Evolutionary conservation across 2,888 invertebrate species (phyloP).

Genomic region (Taenaris catops): DNA sequence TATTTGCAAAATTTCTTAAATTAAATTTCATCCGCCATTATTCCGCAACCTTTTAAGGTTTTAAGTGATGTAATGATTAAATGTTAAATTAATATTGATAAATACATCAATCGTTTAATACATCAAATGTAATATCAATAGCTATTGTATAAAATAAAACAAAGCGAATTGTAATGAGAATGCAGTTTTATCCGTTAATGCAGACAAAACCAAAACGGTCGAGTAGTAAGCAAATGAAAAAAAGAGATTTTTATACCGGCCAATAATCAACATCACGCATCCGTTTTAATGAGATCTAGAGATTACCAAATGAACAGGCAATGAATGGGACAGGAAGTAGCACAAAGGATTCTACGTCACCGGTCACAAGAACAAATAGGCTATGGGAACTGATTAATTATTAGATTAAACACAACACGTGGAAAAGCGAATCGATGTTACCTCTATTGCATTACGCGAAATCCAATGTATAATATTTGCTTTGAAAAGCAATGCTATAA

Average conservation of each 20-base stretch:
- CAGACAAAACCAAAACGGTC: conserved; percentile 27
- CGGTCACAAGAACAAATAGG: conserved; percentile 35
- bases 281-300: conserved; percentile 40
- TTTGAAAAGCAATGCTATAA: too few species aligned
- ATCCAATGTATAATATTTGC: too few species aligned
- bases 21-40: not conserved
- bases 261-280: conserved; percentile 36
- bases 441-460: conserved; percentile 31
- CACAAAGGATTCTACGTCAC: conserved; percentile 37
- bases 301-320: conserved; percentile 43
- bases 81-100: conserved; percentile 2
- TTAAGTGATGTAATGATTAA: not conserved
- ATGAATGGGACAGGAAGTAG: conserved; percentile 57
- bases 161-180: conserved; percentile 16
- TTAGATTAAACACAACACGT: conserved; percentile 57
- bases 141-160: too few species aligned
- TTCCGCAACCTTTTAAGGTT: not conserved
- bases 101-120: too few species aligned
- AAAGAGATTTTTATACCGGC: conserved; percentile 30
- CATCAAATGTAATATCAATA: too few species aligned
- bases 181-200: conserved; percentile 21
- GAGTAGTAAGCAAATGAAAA: conserved; percentile 26
- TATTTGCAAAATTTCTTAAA: conserved; percentile 1
- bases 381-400: conserved; percentile 76
- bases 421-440: conserved; percentile 35